Conservation (phyloP, 1,140 invertebrate genomes). For the Sinella curviseta region DNA sequence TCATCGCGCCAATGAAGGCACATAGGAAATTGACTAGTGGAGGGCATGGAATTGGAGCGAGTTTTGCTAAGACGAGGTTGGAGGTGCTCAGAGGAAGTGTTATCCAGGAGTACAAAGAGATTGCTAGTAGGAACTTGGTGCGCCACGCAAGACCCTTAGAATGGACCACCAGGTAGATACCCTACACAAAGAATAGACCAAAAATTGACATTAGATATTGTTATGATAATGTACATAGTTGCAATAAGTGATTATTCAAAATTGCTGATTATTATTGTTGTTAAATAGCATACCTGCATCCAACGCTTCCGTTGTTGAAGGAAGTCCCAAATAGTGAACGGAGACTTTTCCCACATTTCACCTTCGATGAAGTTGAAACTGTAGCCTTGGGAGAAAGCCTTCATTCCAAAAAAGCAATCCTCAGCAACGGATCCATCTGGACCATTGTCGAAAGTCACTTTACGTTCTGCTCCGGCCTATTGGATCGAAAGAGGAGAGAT, state of each 20-base stretch:
- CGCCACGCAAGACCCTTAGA: constrained; percentile 78
- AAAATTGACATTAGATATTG: neutral
- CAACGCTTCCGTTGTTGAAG: constrained; percentile 93
- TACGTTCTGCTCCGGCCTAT: constrained; percentile 80
- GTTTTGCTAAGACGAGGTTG: constrained; percentile 77
- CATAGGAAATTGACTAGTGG: constrained; percentile 79
- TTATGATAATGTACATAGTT: neutral
- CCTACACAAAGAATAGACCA: constrained; percentile 61
- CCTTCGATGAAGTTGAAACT: constrained; percentile 92
- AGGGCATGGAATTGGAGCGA: constrained; percentile 85
- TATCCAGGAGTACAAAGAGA: constrained; percentile 94
- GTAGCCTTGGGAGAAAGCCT: constrained; percentile 80
- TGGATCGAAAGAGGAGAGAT: too few species aligned
- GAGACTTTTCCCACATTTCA: constrained; percentile 97
- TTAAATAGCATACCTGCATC: constrained; percentile 67
- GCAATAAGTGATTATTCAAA: neutral
- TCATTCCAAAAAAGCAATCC: constrained; percentile 95
- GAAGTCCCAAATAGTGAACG: constrained; percentile 92
- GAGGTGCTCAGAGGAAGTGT: constrained; percentile 89
- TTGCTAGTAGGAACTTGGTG: constrained; percentile 79
- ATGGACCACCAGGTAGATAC: constrained; percentile 91
- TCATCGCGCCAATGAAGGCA: constrained; percentile 84
- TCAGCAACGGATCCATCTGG: constrained; percentile 94
- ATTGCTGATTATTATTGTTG: neutral
- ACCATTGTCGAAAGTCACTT: constrained; percentile 93